Evolutionary conservation across 2,888 invertebrate species (phyloP).

Genomic region (Stenolophus ochropezus): DNA sequence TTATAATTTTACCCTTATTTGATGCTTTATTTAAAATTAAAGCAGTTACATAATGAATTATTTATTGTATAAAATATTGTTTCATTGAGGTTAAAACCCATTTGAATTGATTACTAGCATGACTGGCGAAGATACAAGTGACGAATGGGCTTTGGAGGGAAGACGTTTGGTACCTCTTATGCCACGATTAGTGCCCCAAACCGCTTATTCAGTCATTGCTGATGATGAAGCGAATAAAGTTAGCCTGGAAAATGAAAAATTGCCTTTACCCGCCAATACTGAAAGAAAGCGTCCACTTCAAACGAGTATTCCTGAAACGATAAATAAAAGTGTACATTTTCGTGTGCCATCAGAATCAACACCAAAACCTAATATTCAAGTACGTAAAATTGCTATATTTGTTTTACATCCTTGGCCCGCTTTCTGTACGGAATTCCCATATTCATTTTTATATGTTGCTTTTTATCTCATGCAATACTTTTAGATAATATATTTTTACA

Average conservation of each 20-base stretch:
- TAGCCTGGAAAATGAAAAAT: conserved; percentile 78
- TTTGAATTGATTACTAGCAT: conserved; percentile 71
- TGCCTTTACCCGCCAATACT: conserved; percentile 74
- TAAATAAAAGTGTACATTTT: conserved; percentile 68
- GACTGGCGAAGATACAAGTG: conserved; percentile 80
- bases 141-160: conserved; percentile 91
- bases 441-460: no score
- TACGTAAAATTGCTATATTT: conserved; percentile 6
- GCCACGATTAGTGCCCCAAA: conserved; percentile 89
- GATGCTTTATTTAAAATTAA: background rate
- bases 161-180: conserved; percentile 87
- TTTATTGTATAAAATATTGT: background rate
- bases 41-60: background rate
- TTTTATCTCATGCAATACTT: no score
- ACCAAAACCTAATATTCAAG: conserved; percentile 46
- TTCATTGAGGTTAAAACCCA: background rate
- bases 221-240: conserved; percentile 84
- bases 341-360: conserved; percentile 66
- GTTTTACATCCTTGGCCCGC: no score
- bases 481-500: no score
- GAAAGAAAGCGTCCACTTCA: conserved; percentile 69
- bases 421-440: no score
- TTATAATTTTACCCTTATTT: no score
- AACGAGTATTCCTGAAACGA: conserved; percentile 64
- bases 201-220: conserved; percentile 88